phyloP scores from a whole-genome alignment of 2,888 invertebrate genomes.

The Hofmannophila pseudospretella region DNA sequence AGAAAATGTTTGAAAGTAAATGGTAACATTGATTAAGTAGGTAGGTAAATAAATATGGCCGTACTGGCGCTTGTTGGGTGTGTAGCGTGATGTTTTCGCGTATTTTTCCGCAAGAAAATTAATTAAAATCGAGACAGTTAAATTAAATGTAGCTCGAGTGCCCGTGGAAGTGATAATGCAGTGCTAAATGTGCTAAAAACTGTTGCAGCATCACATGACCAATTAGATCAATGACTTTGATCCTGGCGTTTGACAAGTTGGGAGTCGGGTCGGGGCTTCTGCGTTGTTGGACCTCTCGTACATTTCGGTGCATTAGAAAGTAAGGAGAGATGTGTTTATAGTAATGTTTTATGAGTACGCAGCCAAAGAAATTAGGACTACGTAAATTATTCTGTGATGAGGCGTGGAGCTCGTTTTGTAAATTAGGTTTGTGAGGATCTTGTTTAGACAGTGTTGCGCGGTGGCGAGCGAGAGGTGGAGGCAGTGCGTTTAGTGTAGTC shows the following conservation, averaged over 20 bases:
- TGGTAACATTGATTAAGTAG: conserved; percentile 36
- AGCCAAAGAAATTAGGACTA: conserved; percentile 21
- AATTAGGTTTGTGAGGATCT: conserved; percentile 47
- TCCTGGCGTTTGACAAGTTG: conserved; percentile 52
- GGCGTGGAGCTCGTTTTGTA: conserved; percentile 19
- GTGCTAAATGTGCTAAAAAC: conserved; percentile 18
- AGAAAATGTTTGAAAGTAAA: not conserved
- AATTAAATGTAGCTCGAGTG: conserved; percentile 5
- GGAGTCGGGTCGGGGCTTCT: conserved; percentile 49
- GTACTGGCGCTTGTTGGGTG: conserved; percentile 28
- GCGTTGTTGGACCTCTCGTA: conserved; percentile 49
- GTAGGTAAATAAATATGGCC: conserved; percentile 75
- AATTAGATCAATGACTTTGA: conserved; percentile 63
- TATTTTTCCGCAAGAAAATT: conserved; percentile 15
- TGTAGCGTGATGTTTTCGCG: conserved; percentile 22
- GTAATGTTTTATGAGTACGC: conserved; percentile 33
- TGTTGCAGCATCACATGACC: conserved; percentile 33
- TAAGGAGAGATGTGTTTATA: conserved; percentile 43
- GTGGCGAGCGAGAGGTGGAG: conserved; percentile 38
- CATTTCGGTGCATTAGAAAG: conserved; percentile 47
- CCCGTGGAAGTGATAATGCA: conserved; percentile 13
- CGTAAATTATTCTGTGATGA: conserved; percentile 25
- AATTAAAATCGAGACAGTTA: conserved; percentile 8
- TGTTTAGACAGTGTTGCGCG: conserved; percentile 47
- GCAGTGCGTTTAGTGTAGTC: conserved; percentile 41